Base-by-base conservation (phyloP, 2,113 vertebrate species). In the Platysternon megacephalum region DNA sequence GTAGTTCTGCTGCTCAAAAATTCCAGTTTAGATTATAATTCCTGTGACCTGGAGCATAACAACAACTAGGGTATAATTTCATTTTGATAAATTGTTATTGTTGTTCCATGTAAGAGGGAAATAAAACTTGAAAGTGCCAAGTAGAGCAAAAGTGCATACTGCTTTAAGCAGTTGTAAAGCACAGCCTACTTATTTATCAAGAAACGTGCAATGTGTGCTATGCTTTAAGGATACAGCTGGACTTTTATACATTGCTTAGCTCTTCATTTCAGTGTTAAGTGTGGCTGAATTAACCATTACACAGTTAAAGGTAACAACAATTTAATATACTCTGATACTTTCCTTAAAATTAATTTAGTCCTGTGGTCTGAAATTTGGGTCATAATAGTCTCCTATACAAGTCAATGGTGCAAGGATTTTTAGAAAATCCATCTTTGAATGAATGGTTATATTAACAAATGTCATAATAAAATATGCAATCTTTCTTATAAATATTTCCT, bases 401-500 rank as follows among this genome's bases (percentile, higher is more conserved):
- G 86, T 93, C 87, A 98, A 91, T 80, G 93, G 97, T 8, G 9
- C 85, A 97, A 96, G 91, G 72, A 88, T 96, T 96, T 97, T 97
- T 93, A 97, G 96, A 98, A 98, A 94, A 97, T 74, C 2, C 58
- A 95, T 85, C 48, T 97, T 94, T 94, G 91, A 97, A 95, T 92
- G 58, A 96, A 97, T 44, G 86, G 55, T 92, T 95, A 55, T 95
- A 96, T 96, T 98, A 98, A 95, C 94, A 98, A 98, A 96, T 94
- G 58, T 84, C 0, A 94, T 97, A 98, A 96, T 93, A 98, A 98
- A 98, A 98, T 97, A 97, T 89, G 92, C 35, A 72, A 91, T 97
- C 96, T 97, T 93, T 96, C 93, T 97, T 98, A 98, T 94, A 98
- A 98, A 97, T 86, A 95, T 96, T 97, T 97, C 78, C 55, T 95